phyloP scores from a whole-genome alignment of 2,113 vertebrate genomes.

The Rhynchomys soricoides region DNA sequence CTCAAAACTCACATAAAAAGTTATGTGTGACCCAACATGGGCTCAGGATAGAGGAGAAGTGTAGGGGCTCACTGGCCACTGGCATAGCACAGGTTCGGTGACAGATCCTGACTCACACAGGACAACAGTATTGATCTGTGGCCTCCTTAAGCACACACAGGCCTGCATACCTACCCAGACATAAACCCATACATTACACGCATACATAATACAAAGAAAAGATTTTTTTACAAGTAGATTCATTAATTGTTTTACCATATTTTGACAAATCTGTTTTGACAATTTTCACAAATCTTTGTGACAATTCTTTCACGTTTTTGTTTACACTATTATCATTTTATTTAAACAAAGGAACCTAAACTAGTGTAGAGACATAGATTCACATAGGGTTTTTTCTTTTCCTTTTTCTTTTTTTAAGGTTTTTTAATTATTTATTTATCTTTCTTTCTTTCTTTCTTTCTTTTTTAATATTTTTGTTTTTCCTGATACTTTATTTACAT shows the following conservation, averaged over 20 bases:
- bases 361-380: not conserved
- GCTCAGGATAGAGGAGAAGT: not conserved
- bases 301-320: not conserved
- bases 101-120: not conserved
- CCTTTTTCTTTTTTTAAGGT: too few relatives aligned
- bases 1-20: not conserved
- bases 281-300: too few relatives aligned
- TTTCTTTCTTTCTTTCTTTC: too few relatives aligned
- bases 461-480: too few relatives aligned
- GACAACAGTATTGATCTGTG: not conserved
- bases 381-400: not conserved
- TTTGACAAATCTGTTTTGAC: not conserved
- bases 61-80: too few relatives aligned
- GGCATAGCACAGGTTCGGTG: not conserved
- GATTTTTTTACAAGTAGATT: not conserved
- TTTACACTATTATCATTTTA: not conserved
- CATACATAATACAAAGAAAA: not conserved
- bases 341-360: not conserved
- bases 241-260: not conserved
- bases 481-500: too few relatives aligned
- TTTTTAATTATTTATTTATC: too few relatives aligned
- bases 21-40: too few relatives aligned
- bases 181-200: not conserved
- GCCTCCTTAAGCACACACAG: not conserved
- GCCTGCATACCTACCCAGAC: not conserved